phyloP scores from a whole-genome alignment of 2,797 vertebrate species.

The Decapterus maruadsi region DNA sequence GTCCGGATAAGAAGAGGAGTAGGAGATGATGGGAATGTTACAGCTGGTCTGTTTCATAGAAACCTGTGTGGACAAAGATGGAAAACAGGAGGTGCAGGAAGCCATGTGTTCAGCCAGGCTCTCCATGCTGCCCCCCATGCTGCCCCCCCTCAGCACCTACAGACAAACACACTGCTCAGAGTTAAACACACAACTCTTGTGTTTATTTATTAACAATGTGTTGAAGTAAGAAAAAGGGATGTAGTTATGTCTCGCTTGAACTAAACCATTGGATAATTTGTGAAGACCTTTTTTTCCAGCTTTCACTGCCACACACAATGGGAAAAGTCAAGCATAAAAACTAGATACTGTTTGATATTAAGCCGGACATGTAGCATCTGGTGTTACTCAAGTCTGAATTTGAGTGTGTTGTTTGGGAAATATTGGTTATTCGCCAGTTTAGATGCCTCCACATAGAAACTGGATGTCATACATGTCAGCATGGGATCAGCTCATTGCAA shows the following conservation, averaged over 20 bases:
- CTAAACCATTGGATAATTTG: slow-evolving; percentile 22
- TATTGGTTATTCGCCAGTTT: slow-evolving; percentile 45
- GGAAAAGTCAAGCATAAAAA: slow-evolving; percentile 29
- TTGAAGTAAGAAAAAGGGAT: not conserved
- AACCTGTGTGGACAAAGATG: slow-evolving; percentile 34
- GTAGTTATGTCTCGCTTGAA: not conserved
- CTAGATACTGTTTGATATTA: slow-evolving; percentile 39
- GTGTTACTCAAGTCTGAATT: slow-evolving; percentile 58
- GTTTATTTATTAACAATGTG: slow-evolving; percentile 7
- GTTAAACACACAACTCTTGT: not conserved
- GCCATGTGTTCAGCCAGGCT: slow-evolving; percentile 42
- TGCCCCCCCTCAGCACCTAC: not conserved
- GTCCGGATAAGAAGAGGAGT: not conserved
- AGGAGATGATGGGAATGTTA: slow-evolving; percentile 37
- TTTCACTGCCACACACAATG: slow-evolving; percentile 1
- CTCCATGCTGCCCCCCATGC: slow-evolving; percentile 1
- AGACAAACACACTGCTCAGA: slow-evolving; percentile 27
- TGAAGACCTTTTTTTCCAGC: slow-evolving; percentile 8
- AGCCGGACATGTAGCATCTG: slow-evolving; percentile 57
- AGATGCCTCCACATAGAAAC: slow-evolving; percentile 48
- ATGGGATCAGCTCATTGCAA: slow-evolving; percentile 28
- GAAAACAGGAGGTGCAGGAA: slow-evolving; percentile 41
- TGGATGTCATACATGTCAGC: slow-evolving; percentile 44
- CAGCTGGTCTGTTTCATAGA: slow-evolving; percentile 64
- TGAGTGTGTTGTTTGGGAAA: slow-evolving; percentile 19